A percentile compares a stretch with the other conserved stretches of the same genome.
Conservation (phyloP, 2,797 vertebrate genomes). For the Spea hammondii region DNA sequence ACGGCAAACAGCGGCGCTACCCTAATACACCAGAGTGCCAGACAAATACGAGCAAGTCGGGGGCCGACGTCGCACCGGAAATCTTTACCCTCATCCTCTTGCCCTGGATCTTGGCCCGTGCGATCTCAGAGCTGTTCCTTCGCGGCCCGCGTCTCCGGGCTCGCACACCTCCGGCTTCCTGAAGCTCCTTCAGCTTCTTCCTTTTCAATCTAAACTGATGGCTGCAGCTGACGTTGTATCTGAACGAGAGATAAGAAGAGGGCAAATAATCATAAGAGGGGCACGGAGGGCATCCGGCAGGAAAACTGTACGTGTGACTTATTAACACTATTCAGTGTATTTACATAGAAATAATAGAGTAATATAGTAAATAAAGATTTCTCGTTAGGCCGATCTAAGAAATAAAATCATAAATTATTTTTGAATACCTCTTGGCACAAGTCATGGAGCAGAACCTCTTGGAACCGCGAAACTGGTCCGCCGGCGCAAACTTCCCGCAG, state of each 20-base stretch:
- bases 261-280: background rate
- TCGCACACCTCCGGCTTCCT: slow-evolving; percentile 68
- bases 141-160: slow-evolving; percentile 81
- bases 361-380: too few species aligned
- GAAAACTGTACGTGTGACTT: too few species aligned
- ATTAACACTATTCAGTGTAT: too few species aligned
- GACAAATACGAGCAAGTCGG: background rate
- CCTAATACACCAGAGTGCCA: background rate
- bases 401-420: background rate
- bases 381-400: too few species aligned
- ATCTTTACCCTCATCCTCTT: slow-evolving; percentile 76
- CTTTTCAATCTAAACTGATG: slow-evolving; percentile 88
- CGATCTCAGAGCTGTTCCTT: slow-evolving; percentile 81
- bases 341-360: too few species aligned
- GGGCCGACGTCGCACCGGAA: background rate
- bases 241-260: slow-evolving; percentile 53
- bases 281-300: too few species aligned
- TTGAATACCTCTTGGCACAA: slow-evolving; percentile 88
- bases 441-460: slow-evolving; percentile 97
- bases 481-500: slow-evolving; percentile 89
- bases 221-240: slow-evolving; percentile 96
- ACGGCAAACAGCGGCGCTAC: background rate
- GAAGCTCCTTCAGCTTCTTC: slow-evolving; percentile 76
- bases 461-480: slow-evolving; percentile 89
- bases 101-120: slow-evolving; percentile 82